Evolutionary conservation across 2,113 vertebrate genomes (phyloP).

Genomic region (Eleginops maclovinus): DNA sequence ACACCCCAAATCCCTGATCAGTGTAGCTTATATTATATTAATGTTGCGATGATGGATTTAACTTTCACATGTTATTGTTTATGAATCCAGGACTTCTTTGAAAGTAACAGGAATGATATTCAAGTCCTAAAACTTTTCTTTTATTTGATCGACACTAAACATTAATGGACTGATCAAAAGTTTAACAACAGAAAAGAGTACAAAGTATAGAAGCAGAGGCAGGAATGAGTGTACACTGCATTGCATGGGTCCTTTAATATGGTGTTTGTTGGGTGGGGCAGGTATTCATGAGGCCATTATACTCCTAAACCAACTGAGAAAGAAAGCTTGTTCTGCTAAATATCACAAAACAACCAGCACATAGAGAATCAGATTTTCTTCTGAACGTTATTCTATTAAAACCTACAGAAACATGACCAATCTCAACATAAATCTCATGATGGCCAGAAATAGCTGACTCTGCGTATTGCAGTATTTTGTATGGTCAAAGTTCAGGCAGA

Average conservation of each 20-base stretch:
- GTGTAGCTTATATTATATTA: not conserved
- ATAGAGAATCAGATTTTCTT: too few relatives aligned
- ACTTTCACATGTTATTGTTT: not conserved
- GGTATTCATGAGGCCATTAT: not conserved
- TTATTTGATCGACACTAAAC: not conserved
- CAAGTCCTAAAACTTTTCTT: not conserved
- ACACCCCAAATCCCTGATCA: conserved; percentile 19
- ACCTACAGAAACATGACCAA: not conserved
- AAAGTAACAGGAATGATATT: not conserved
- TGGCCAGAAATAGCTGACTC: not conserved
- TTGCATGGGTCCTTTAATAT: not conserved
- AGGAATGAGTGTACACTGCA: not conserved
- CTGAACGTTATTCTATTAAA: not conserved
- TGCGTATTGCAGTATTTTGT: not conserved
- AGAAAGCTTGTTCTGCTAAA: not conserved
- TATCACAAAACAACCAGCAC: not conserved
- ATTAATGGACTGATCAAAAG: not conserved
- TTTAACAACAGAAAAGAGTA: not conserved
- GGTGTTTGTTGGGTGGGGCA: not conserved
- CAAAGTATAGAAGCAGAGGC: not conserved
- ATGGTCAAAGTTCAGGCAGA: conserved; percentile 1
- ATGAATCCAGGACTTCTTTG: not conserved
- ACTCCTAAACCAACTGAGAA: not conserved
- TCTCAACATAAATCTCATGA: not conserved
- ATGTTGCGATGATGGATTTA: not conserved